Evolutionary conservation across 1,140 invertebrate species (phyloP).

Genomic region (Cyphomyrmex costatus): DNA sequence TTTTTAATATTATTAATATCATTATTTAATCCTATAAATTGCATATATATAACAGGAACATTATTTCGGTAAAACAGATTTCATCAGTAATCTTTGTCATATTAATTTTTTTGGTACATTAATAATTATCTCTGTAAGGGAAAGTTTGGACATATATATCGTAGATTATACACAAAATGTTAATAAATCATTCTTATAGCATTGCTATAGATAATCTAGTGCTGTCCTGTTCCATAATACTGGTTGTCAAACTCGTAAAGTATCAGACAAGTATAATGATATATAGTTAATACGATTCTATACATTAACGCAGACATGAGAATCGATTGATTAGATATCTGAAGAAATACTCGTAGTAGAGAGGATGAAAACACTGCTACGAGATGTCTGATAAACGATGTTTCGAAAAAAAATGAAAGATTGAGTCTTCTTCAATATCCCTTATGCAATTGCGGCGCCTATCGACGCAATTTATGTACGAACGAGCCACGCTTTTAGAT

Average conservation of each 20-base stretch:
- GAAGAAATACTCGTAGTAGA: not conserved
- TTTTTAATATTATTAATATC: not conserved
- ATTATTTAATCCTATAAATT: not conserved
- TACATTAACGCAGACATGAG: not conserved
- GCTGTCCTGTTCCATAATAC: not conserved
- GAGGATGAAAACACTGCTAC: not conserved
- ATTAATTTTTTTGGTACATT: slow-evolving; percentile 29
- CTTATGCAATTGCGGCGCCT: slow-evolving; percentile 11
- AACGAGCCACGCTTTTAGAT: slow-evolving; percentile 40
- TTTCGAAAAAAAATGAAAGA: slow-evolving; percentile 1
- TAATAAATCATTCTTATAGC: slow-evolving; percentile 18
- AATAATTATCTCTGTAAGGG: not conserved
- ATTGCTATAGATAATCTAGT: slow-evolving; percentile 14
- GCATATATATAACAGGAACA: not conserved
- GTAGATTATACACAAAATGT: slow-evolving; percentile 1
- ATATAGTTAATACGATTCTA: not conserved
- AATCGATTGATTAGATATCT: not conserved
- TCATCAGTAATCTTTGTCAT: slow-evolving; percentile 16
- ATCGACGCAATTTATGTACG: slow-evolving; percentile 50
- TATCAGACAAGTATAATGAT: slow-evolving; percentile 20
- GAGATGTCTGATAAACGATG: slow-evolving; percentile 24
- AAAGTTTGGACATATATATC: not conserved
- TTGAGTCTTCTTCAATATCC: not conserved
- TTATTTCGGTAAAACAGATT: slow-evolving; percentile 20
- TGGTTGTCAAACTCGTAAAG: slow-evolving; percentile 1